Evolutionary conservation across 2,888 invertebrate species (phyloP).

Genomic region (Harpalus rufipes): DNA sequence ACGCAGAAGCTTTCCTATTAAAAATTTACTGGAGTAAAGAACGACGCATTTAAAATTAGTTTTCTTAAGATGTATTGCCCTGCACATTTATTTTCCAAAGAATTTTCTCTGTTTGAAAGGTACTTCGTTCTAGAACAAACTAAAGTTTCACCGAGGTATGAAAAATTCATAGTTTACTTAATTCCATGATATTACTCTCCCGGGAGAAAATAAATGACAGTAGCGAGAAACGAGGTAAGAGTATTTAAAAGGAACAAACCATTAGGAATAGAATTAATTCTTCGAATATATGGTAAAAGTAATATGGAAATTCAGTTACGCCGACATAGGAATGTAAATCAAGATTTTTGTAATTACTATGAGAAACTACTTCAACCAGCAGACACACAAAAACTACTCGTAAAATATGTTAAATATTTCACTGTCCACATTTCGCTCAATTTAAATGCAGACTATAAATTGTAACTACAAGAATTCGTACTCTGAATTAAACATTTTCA

Average conservation of each 20-base stretch:
- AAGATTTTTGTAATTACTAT: constrained; percentile 44
- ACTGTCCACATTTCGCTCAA: constrained; percentile 15
- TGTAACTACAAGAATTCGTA: constrained; percentile 11
- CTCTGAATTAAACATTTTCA: constrained; percentile 8
- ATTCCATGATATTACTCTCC: constrained; percentile 7
- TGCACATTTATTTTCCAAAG: background rate
- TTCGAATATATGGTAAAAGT: constrained; percentile 23
- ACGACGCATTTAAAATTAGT: background rate
- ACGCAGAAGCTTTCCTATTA: background rate
- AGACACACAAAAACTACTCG: constrained; percentile 21
- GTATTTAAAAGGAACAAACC: constrained; percentile 23
- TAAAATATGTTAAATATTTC: constrained; percentile 43
- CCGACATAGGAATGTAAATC: constrained; percentile 35
- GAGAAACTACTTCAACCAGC: constrained; percentile 34
- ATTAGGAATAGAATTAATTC: constrained; percentile 41
- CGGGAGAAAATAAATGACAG: constrained; percentile 1
- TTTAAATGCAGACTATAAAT: constrained; percentile 15
- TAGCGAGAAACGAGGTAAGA: constrained; percentile 5
- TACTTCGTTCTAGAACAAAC: background rate
- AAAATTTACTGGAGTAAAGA: background rate
- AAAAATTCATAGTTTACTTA: constrained; percentile 41
- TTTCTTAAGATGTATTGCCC: background rate
- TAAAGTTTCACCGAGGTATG: constrained; percentile 6
- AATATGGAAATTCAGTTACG: constrained; percentile 11
- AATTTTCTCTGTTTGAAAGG: background rate